Evolutionary conservation across 2,113 vertebrate genomes (phyloP).

Genomic region (mouse (Mus musculus)): GRCm39 chr11:52082001-52082500

Average conservation of each 20-base stretch:
- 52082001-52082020: neutral
- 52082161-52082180: neutral
- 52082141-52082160: neutral
- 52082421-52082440: neutral
- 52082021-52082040: neutral
- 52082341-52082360: neutral
- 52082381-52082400: neutral
- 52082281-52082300: neutral
- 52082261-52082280: neutral
- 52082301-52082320: neutral
- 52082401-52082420: neutral
- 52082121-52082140: neutral
- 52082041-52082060: neutral
- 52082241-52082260: neutral
- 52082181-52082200: neutral
- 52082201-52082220: neutral
- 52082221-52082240: neutral
- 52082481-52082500: too few species aligned
- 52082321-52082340: neutral
- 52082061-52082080: neutral
- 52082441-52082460: neutral
- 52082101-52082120: neutral
- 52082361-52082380: neutral
- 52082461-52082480: too few species aligned
- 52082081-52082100: neutral